Base-by-base conservation (phyloP, 30 jellyfish, hydroid and myxozoan genomes). In the Turritopsis rubra region DNA sequence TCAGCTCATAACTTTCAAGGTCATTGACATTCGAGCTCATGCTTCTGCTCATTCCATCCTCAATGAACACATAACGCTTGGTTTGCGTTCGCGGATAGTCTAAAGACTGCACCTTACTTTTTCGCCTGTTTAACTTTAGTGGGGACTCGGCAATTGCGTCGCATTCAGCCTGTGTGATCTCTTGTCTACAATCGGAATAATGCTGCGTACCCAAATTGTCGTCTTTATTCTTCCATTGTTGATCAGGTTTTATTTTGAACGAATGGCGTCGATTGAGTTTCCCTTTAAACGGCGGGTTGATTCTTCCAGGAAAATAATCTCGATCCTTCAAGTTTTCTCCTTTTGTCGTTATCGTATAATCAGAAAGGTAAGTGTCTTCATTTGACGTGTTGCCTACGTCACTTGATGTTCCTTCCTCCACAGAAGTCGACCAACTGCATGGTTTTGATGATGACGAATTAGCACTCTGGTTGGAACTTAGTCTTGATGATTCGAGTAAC, bases 21-120 rank as follows among this genome's bases (percentile, higher is more conserved):
- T 68, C 77, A 0, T 65, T 54, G 18, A 16, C 65, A 21, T 65
- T 30, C 1, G 87, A 80, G 28, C 65, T 18, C 28, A 68, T 41
- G 53, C 87, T 53, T 65, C 66, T 65, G 17, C 21, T 68, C 52
- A 26, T 41, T 8, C 80, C 80, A 41, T 80, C 76, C 17, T 66
- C 80, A 21, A 53, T 65, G 28, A 66, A 22, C 17, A 66, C 80
- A 28, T 18, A 80, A 18, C 79, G 78, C 26, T 80, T 80, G 21
- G 87, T 80, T 26, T 52, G 76, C 52, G 87, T 80, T 26, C 52
- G 78, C 1, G 87, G 87, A 53, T 80, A 80, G 53, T 80, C 87
- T 25, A 80, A 22, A n/a, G 87, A 80, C 26, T 65, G 76, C 31
- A 80, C 54, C 28, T 80, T 80, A 66, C 87, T 80, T 41, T 66